Evolutionary conservation across 2,797 vertebrate species (phyloP).

Genomic region (Eleutherodactylus coqui): DNA sequence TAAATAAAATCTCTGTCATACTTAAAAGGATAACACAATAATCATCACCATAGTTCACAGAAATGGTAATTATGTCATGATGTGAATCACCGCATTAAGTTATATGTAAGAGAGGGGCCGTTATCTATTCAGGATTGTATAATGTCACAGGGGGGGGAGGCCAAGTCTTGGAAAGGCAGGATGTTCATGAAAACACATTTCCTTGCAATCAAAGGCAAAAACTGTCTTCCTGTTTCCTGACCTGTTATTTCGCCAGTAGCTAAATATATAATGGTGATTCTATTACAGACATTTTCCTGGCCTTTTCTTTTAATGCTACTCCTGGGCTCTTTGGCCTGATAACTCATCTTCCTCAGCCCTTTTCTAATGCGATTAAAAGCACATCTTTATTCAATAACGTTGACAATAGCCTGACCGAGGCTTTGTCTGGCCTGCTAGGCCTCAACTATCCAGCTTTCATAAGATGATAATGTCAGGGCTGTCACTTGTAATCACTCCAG

Average conservation of each 20-base stretch:
- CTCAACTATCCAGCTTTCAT: conserved; percentile 71
- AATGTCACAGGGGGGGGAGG: conserved; percentile 57
- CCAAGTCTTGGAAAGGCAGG: conserved; percentile 69
- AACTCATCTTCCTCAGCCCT: conserved; percentile 61
- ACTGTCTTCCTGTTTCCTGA: conserved; percentile 73
- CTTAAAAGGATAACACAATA: not conserved
- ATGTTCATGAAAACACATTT: conserved; percentile 74
- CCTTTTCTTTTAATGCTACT: conserved; percentile 60
- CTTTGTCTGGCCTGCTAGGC: conserved; percentile 77
- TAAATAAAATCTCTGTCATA: not conserved
- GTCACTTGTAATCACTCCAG: conserved; percentile 77
- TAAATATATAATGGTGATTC: conserved; percentile 77
- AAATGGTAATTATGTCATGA: not conserved
- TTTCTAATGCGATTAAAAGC: conserved; percentile 64
- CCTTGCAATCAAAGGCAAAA: conserved; percentile 72
- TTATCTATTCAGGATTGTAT: not conserved
- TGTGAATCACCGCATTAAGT: not conserved
- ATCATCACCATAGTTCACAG: not conserved
- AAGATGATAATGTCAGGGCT: conserved; percentile 76
- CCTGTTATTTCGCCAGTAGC: conserved; percentile 72
- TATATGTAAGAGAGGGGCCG: not conserved
- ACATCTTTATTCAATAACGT: conserved; percentile 63
- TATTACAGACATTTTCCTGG: conserved; percentile 78
- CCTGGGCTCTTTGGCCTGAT: conserved; percentile 57
- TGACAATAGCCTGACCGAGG: conserved; percentile 71